Evolutionary conservation across 2,797 vertebrate species (phyloP), one percentile per base, ranked within the genome.

Genomic region (Tenualosa ilisha): DNA sequence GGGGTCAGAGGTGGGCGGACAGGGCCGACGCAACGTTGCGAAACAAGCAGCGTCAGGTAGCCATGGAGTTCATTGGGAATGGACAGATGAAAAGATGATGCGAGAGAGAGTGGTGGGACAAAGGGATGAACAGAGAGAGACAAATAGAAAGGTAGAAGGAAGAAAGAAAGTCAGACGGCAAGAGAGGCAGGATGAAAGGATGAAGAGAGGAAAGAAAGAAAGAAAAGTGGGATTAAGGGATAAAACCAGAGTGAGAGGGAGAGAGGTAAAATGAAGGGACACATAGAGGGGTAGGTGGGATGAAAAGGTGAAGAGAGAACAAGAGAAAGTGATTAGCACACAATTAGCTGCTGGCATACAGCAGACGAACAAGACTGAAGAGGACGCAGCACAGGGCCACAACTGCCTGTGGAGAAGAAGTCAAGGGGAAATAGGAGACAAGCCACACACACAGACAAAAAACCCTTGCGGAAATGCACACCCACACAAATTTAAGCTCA

Each of bases 191-290:
- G 53, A 26, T 8, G 20, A 46, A 6, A 7, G 17, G 56, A 59
- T 59, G 3, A 59, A 5, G 56, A 59, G 12, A 54, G 20, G 20
- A 24, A 43, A 40, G 31, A 31, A 31, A 31, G 31, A 31, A 31
- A 20, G 24, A 59, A 50, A 43, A 83, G 51, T 5, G n/a, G 85
- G 79, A 85, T 63, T 85, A 68, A 88, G 86, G 81, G 63, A 86
- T 49, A 51, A 17, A 84, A 50, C 31, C 31, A 51, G 81, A 12
- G 84, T 31, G 72, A 72, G 82, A 6, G 56, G 43, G 13, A 37
- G 31, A 46, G 20, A 81, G 49, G 53, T 6, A n/a, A 51, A 46
- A 13, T 46, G 61, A 31, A 81, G 31, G 31, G 31, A 31, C 31
- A 31, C 31, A 31, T 31, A 31, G 31, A 31, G 31, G 17, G 37